These are phyloP conservation scores for Hydrozoanthus gracilis DNA, from an alignment of 92 coral and sea anemone genomes.

Conservation along the genomic window DNA sequence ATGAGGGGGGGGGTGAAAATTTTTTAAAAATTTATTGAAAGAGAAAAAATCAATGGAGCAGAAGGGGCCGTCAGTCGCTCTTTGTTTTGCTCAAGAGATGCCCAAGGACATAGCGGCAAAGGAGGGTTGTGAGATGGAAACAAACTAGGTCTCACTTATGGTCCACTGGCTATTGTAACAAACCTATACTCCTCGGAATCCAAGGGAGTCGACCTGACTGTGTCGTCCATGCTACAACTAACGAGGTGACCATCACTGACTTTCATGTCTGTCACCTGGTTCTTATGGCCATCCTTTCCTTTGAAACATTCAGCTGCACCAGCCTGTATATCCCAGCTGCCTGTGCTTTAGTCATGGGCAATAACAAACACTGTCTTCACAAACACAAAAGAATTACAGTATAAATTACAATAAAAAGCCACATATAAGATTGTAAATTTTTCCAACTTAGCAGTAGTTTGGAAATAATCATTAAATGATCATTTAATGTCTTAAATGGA, in stretches of 20 bases:
- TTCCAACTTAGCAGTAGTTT: background rate
- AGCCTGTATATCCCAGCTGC: constrained; percentile 76
- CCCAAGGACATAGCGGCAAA: too few species aligned
- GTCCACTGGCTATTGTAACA: background rate
- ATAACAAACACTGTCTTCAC: background rate
- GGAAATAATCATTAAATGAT: too few species aligned
- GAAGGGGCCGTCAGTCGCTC: too few species aligned
- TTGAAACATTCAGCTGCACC: constrained; percentile 75
- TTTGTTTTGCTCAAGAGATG: too few species aligned
- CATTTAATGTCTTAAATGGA: too few species aligned
- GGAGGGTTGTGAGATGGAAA: too few species aligned
- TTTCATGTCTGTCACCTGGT: constrained; percentile 76
- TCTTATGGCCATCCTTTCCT: constrained; percentile 79
- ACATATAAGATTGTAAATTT: background rate
- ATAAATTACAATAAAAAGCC: too few species aligned
- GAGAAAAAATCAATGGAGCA: too few species aligned
- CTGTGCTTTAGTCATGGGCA: constrained; percentile 66
- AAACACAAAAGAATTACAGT: too few species aligned
- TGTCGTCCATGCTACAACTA: constrained; percentile 88
- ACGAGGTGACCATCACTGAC: constrained; percentile 68
- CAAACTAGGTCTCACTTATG: too few species aligned
- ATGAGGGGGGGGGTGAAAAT: too few species aligned
- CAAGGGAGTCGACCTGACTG: constrained; percentile 75
- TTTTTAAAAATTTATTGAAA: too few species aligned
- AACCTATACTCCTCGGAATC: constrained; percentile 88